Evolutionary conservation across 2,797 vertebrate genomes (phyloP).

Genomic region (Anabas testudineus): DNA sequence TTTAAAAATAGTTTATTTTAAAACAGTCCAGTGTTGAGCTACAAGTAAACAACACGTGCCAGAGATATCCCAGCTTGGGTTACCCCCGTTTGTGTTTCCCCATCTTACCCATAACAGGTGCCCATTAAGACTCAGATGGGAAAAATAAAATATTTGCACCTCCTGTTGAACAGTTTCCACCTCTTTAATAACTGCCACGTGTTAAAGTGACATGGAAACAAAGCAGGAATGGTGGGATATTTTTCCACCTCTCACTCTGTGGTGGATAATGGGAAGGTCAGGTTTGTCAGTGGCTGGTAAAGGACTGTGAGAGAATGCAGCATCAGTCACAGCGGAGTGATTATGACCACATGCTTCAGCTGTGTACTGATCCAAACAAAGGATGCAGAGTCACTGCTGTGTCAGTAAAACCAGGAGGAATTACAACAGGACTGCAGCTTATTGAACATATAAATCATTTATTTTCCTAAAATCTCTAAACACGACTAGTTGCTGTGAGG

Average conservation of each 20-base stretch:
- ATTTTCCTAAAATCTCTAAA: too few relatives aligned
- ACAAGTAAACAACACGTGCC: slow-evolving; percentile 40
- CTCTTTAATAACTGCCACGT: slow-evolving; percentile 22
- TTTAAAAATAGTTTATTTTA: slow-evolving; percentile 55
- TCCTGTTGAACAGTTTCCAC: slow-evolving; percentile 36
- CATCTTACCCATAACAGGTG: slow-evolving; percentile 29
- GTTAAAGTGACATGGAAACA: not conserved
- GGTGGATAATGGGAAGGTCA: slow-evolving; percentile 44
- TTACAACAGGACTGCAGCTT: not conserved
- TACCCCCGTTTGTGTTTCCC: slow-evolving; percentile 30
- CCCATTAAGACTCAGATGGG: slow-evolving; percentile 35
- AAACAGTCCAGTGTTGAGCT: not conserved
- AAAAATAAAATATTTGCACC: slow-evolving; percentile 45
- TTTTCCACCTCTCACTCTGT: slow-evolving; percentile 32
- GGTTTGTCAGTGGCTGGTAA: slow-evolving; percentile 25
- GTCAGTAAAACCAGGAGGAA: not conserved
- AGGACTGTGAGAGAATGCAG: slow-evolving; percentile 4
- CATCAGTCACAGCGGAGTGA: slow-evolving; percentile 25
- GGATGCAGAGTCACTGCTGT: slow-evolving; percentile 14
- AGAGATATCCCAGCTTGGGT: slow-evolving; percentile 31
- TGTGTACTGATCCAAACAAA: slow-evolving; percentile 4
- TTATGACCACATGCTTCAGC: slow-evolving; percentile 17
- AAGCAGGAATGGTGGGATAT: not conserved
- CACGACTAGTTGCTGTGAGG: too few relatives aligned
- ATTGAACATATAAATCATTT: not conserved